A percentile compares a stretch with the other conserved stretches of the same genome.
Evolutionary conservation across 2,888 invertebrate genomes (phyloP).

Genomic region (Seira sanloemensis): DNA sequence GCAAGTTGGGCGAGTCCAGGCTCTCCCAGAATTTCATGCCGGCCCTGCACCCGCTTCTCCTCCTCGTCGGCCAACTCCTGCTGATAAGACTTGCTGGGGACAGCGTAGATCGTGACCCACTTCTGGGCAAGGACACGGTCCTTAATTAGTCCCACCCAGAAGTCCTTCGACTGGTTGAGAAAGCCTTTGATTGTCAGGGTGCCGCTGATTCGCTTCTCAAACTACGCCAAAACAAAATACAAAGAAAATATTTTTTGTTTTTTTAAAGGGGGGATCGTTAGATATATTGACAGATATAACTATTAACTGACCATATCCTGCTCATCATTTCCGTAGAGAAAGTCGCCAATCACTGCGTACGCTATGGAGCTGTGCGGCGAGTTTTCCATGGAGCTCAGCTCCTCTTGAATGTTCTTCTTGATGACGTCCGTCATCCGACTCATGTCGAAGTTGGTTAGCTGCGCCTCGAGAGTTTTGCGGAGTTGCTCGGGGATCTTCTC

Average conservation of each 20-base stretch:
- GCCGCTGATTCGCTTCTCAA: constrained; percentile 69
- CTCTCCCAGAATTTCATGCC: constrained; percentile 81
- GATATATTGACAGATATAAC: too few relatives aligned
- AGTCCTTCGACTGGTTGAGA: constrained; percentile 58
- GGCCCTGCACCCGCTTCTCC: constrained; percentile 82
- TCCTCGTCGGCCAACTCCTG: constrained; percentile 84
- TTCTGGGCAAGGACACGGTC: constrained; percentile 65
- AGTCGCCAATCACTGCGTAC: constrained; percentile 87
- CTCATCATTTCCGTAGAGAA: constrained; percentile 86
- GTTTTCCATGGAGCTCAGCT: constrained; percentile 84
- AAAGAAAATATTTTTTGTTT: not conserved
- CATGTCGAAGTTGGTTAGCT: constrained; percentile 82
- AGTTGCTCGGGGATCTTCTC: constrained; percentile 80
- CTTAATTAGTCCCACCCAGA: constrained; percentile 69
- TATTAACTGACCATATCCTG: constrained; percentile 80
- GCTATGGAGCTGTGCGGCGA: constrained; percentile 87
- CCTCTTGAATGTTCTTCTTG: constrained; percentile 83
- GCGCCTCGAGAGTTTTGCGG: constrained; percentile 77
- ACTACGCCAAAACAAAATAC: constrained; percentile 48
- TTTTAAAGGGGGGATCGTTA: too few relatives aligned
- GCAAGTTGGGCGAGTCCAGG: constrained; percentile 83
- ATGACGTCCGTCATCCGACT: constrained; percentile 85
- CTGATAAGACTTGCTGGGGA: constrained; percentile 64
- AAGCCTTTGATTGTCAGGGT: constrained; percentile 66
- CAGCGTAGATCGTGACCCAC: constrained; percentile 68